Evolutionary conservation across 1,140 invertebrate species (phyloP), one percentile per base, ranked within the genome.

Genomic region (Pseudoatta argentina): DNA sequence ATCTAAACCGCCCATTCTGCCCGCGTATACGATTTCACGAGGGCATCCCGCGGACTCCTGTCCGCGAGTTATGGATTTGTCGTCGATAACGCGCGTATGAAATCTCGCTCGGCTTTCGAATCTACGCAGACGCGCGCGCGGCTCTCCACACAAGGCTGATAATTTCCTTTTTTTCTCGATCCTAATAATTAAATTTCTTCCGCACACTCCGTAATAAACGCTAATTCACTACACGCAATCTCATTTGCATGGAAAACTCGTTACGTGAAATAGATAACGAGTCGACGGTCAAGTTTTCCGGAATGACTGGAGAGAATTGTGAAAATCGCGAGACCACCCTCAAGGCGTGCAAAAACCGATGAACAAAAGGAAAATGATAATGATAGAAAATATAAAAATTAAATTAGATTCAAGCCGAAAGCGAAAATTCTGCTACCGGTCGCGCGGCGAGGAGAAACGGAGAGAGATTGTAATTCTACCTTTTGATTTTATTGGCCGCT

Each of bases 401-500:
- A 61, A 21, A 55, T 27, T 3, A 16, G n/a, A 85, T 24, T 64
- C 14, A 8, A 64, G 59, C 27, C 10, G 30, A 55, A 7, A 24
- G 63, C n/a, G 27, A 30, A 39, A 21, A 51, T n/a, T 53, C 57
- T 18, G 24, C 61, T 12, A 30, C 3, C 10, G 7, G 44, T 44
- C 55, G 5, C 57, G 18, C 39, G 55, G 12, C n/a, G 5, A 21
- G 2, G 8, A 34, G 48, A 39, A 61, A 71, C 30, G 55, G 72
- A 51, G 30, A 83, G 48, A 67, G 51, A n/a, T 87, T 85, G 77
- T 91, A 92, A 91, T 67, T 93, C 66, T 87, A 78, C 86, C 39
- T 71, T 44, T 44, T 76, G 88, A 92, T 89, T 93, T 92, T 91
- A 92, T 91, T 89, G 91, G 79, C n/a, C 44, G 59, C 63, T 55